Conservation (phyloP, 2,797 vertebrate species). For the Phoeniculus purpureus region DNA sequence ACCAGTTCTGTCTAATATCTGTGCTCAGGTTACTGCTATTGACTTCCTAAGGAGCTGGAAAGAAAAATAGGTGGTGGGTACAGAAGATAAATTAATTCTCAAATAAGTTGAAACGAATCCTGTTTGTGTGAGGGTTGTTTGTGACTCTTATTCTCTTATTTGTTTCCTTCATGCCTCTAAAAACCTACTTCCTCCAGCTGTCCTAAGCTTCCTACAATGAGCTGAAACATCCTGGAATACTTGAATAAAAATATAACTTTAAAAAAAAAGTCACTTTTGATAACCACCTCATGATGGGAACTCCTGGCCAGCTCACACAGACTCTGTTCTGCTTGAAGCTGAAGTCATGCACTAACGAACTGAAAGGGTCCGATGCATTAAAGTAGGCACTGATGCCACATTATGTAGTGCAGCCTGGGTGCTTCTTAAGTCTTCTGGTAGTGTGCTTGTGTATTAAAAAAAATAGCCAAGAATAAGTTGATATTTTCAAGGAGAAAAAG, state of each 20-base stretch:
- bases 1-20: not conserved
- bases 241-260: not conserved
- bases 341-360: not conserved
- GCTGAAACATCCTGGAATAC: slow-evolving; percentile 44
- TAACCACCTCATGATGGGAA: not conserved
- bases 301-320: not conserved
- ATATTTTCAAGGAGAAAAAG: not conserved
- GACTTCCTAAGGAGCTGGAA: not conserved
- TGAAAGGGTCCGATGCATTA: not conserved
- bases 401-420: not conserved
- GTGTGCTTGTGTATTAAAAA: not conserved
- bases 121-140: slow-evolving; percentile 21
- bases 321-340: not conserved
- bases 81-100: not conserved
- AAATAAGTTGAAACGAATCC: slow-evolving; percentile 1
- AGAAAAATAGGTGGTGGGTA: not conserved
- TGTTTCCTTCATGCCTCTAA: slow-evolving; percentile 57
- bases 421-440: not conserved
- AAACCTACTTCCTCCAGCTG: slow-evolving; percentile 58
- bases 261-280: not conserved
- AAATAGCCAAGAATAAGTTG: not conserved
- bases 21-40: slow-evolving; percentile 14
- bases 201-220: slow-evolving; percentile 22
- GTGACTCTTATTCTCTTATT: not conserved
- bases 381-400: not conserved